These are phyloP conservation scores for Petrocephalus microphthalmus DNA, from an alignment of 2,113 vertebrate genomes.

Conservation along the genomic window DNA sequence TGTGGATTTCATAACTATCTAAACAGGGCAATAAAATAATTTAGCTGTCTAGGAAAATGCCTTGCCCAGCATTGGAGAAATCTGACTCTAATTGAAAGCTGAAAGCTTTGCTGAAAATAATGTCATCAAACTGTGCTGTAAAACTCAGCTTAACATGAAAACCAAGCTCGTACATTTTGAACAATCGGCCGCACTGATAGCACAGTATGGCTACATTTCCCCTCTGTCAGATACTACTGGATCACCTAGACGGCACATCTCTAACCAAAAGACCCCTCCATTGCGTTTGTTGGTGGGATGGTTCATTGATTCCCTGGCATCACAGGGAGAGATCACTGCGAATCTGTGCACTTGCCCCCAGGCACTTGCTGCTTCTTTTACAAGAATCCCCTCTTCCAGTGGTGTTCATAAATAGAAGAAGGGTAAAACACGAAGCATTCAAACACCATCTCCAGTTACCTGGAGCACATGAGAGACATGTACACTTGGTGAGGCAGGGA, in stretches of 20 bases:
- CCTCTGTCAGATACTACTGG: neutral
- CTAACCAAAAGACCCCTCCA: neutral
- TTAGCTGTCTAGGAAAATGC: neutral
- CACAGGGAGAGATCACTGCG: neutral
- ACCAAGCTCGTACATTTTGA: neutral
- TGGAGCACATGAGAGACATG: neutral
- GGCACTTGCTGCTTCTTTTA: neutral
- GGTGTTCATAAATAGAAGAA: neutral
- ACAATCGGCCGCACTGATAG: neutral
- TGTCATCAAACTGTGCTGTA: neutral
- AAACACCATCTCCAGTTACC: neutral
- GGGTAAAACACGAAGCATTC: neutral
- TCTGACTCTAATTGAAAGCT: neutral
- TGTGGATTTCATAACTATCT: neutral
- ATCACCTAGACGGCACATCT: neutral
- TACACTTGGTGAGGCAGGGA: neutral
- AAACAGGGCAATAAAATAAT: neutral
- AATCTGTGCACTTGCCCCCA: neutral
- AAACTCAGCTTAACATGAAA: neutral
- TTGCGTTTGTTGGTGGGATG: conserved; percentile 3
- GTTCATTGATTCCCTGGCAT: conserved; percentile 5
- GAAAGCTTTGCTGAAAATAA: neutral
- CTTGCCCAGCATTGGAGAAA: neutral
- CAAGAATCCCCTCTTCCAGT: neutral
- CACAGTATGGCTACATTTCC: neutral